Conservation (phyloP, 35 echinoderm and acorn worm genomes). For the Ophioderma brevispina region DNA sequence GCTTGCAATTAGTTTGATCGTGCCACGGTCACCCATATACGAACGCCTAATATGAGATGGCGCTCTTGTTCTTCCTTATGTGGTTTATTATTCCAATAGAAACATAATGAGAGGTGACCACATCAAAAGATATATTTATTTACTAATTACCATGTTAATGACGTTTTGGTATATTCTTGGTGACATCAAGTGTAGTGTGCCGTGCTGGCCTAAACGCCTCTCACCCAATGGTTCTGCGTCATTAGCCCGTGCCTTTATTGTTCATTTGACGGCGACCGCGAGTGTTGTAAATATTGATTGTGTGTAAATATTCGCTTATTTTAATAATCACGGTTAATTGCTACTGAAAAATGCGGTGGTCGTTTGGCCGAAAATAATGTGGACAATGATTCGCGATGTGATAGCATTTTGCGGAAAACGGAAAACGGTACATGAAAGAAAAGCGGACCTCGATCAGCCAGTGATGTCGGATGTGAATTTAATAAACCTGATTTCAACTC, state of each 20-base stretch:
- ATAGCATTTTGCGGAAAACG: background rate
- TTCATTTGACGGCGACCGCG: background rate
- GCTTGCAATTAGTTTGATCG: too few species aligned
- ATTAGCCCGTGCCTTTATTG: background rate
- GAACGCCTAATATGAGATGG: too few species aligned
- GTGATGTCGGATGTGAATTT: background rate
- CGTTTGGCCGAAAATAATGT: background rate
- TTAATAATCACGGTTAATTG: slow-evolving; percentile 6
- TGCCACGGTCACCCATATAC: too few species aligned
- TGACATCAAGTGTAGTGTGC: background rate
- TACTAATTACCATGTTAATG: background rate
- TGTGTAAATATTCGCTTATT: background rate
- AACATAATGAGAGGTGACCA: background rate
- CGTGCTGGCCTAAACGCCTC: background rate
- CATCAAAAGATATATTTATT: slow-evolving; percentile 1
- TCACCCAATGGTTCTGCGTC: background rate
- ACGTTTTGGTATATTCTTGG: background rate
- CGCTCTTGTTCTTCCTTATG: too few species aligned
- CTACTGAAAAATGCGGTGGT: background rate
- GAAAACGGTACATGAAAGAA: background rate
- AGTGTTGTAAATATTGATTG: too few species aligned
- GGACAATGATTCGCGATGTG: background rate
- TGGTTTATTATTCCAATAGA: too few species aligned
- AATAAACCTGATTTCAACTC: background rate
- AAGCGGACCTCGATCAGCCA: too few species aligned